phyloP scores from a whole-genome alignment of 2,888 invertebrate genomes.

The Tanypteryx hageni region DNA sequence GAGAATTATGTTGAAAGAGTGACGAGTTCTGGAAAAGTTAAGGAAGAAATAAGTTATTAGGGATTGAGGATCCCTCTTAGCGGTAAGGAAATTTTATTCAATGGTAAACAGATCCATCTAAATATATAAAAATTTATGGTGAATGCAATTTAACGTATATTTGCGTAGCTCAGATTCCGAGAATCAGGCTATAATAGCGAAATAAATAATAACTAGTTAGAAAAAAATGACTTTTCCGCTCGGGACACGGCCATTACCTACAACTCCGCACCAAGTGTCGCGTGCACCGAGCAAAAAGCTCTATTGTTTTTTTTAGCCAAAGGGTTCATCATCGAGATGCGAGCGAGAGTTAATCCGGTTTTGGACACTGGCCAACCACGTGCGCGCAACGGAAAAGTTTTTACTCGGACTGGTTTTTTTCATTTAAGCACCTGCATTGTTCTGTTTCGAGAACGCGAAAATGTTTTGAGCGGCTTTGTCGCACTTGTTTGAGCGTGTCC shows the following conservation, averaged over 20 bases:
- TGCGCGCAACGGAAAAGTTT: constrained; percentile 27
- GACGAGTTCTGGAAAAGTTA: no score
- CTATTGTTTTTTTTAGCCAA: constrained; percentile 28
- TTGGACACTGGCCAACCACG: constrained; percentile 61
- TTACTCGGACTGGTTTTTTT: constrained; percentile 42
- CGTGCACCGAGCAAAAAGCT: constrained; percentile 49
- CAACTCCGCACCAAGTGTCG: not conserved
- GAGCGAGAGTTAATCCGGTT: constrained; percentile 54
- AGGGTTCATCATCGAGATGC: constrained; percentile 43
- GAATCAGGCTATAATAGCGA: not conserved
- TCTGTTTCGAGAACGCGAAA: constrained; percentile 3
- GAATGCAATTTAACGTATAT: no score
- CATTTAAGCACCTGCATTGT: constrained; percentile 32
- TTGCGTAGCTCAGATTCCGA: no score
- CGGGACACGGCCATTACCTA: not conserved
- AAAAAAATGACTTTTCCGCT: not conserved
- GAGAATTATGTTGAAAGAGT: no score
- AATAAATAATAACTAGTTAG: not conserved
- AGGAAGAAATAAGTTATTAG: no score
- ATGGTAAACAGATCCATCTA: no score
- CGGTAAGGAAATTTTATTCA: no score
- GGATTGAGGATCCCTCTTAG: no score
- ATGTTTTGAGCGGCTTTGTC: constrained; percentile 16
- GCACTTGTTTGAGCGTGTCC: constrained; percentile 11
- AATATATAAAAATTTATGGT: no score